These are phyloP conservation scores for Amblyjoppa fuscipennis DNA, from an alignment of 2,888 invertebrate genomes.

Conservation along the genomic window DNA sequence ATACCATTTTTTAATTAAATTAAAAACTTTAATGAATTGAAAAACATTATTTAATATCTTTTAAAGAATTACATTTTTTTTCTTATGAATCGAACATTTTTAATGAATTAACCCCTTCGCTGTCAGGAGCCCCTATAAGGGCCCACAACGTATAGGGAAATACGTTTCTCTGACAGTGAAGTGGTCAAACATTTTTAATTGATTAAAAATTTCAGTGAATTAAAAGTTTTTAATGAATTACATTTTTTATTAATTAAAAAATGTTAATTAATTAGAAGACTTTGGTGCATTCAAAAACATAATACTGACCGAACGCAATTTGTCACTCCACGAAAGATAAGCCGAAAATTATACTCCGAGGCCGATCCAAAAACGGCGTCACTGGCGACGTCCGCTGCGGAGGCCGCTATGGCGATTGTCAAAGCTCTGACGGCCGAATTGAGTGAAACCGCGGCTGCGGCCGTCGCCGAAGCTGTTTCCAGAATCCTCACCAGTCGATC, in stretches of 20 bases:
- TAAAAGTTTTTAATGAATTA: no score
- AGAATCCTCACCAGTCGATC: neutral
- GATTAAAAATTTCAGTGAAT: no score
- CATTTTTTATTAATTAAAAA: neutral
- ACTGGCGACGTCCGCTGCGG: conserved; percentile 70
- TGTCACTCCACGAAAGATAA: conserved; percentile 4
- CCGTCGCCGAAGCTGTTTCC: conserved; percentile 57
- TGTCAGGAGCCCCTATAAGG: no score
- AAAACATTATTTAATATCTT: no score
- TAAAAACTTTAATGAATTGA: no score
- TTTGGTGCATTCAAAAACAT: neutral
- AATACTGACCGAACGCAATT: neutral
- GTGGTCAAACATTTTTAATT: no score
- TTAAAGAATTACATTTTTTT: no score
- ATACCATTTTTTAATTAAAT: no score
- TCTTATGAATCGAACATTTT: no score
- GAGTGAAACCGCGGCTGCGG: conserved; percentile 71
- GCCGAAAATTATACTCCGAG: conserved; percentile 2
- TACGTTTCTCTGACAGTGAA: no score
- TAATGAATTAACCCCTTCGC: no score
- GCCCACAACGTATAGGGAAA: no score
- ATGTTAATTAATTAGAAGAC: neutral
- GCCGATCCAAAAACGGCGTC: conserved; percentile 31
- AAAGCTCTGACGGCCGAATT: conserved; percentile 72
- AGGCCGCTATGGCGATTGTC: conserved; percentile 72